Conservation (phyloP, 23 tunicate species). For the Corella eumyota region DNA sequence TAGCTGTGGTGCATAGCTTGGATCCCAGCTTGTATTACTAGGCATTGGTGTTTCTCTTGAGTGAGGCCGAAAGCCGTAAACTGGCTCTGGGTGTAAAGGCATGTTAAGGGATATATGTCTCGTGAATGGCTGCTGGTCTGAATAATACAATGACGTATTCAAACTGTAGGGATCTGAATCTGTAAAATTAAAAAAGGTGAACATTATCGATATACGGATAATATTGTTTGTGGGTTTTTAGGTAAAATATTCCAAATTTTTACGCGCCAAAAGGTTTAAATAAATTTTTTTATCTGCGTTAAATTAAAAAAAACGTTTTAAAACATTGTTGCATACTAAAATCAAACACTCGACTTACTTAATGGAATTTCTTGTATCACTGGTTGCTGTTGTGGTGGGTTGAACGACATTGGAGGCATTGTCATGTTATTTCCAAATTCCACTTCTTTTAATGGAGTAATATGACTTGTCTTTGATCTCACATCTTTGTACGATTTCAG, state of each 20-base stretch:
- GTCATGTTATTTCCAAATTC: constrained; percentile 5
- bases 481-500: constrained; percentile 78
- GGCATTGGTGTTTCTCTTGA: constrained; percentile 8
- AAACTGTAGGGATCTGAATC: constrained; percentile 7
- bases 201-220: too few relatives aligned
- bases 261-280: too few relatives aligned
- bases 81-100: constrained; percentile 17
- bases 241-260: too few relatives aligned
- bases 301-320: too few relatives aligned
- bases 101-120: not conserved
- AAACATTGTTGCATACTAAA: too few relatives aligned
- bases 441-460: constrained; percentile 25
- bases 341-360: too few relatives aligned
- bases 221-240: too few relatives aligned
- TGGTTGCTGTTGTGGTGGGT: constrained; percentile 7
- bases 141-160: not conserved
- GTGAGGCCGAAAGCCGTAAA: constrained; percentile 23
- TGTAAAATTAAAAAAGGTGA: too few relatives aligned
- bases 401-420: not conserved
- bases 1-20: too few relatives aligned
- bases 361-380: constrained; percentile 2
- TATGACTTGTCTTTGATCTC: constrained; percentile 34
- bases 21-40: too few relatives aligned
- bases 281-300: too few relatives aligned
- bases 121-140: too few relatives aligned